Conservation (phyloP, 2,888 invertebrate genomes). For the Andrena fulva region DNA sequence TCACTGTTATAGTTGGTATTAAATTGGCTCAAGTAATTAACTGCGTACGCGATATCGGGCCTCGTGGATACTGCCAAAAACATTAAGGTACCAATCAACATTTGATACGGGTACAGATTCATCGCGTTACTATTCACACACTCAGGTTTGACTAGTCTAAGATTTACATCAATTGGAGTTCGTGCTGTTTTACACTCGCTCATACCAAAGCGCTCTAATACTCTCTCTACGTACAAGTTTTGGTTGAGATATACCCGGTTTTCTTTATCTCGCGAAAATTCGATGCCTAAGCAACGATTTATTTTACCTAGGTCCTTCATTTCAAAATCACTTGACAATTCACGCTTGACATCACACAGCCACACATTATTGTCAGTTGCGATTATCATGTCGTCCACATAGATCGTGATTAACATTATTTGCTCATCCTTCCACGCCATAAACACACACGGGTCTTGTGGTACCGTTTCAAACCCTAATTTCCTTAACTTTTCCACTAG, state of each 20-base stretch:
- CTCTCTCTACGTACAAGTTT: not conserved
- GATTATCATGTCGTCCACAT: not conserved
- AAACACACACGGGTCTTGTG: not conserved
- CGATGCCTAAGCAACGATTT: not conserved
- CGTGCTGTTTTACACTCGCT: not conserved
- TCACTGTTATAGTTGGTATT: constrained; percentile 5
- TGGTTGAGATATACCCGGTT: not conserved
- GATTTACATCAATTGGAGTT: not conserved
- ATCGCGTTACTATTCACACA: not conserved
- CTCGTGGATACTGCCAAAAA: constrained; percentile 5
- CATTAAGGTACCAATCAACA: constrained; percentile 10
- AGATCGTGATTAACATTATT: not conserved
- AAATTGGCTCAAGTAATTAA: constrained; percentile 14
- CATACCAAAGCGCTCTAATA: not conserved
- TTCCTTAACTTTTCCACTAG: not conserved
- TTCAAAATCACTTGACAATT: not conserved
- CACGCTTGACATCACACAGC: too few species aligned
- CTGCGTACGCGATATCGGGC: not conserved
- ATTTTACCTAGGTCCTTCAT: not conserved
- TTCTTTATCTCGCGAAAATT: not conserved
- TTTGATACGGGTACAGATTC: not conserved
- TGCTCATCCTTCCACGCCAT: not conserved
- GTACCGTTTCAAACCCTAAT: not conserved
- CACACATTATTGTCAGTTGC: not conserved
- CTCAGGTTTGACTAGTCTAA: not conserved